These are phyloP conservation scores for Cantharis lateralis DNA, from an alignment of 2,888 invertebrate species.

Conservation along the genomic window DNA sequence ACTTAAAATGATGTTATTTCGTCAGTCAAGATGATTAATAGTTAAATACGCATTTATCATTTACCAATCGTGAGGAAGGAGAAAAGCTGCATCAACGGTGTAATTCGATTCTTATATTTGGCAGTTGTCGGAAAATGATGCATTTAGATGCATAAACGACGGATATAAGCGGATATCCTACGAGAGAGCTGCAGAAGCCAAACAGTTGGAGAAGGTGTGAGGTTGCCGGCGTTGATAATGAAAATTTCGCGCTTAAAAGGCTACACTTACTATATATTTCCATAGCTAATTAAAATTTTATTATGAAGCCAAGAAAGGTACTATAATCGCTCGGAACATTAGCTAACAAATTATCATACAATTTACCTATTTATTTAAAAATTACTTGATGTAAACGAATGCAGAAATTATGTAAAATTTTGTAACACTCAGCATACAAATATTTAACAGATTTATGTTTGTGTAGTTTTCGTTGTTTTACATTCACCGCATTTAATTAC, in stretches of 20 bases:
- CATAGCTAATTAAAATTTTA: neutral
- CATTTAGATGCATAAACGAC: too few species aligned
- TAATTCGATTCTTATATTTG: too few species aligned
- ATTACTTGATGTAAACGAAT: neutral
- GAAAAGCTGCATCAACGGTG: neutral
- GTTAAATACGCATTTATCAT: neutral
- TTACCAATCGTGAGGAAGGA: neutral
- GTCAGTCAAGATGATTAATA: neutral
- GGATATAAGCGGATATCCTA: too few species aligned
- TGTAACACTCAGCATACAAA: conserved; percentile 2
- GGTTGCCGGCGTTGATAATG: neutral
- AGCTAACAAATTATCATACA: neutral
- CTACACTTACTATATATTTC: neutral
- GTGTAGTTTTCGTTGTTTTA: conserved; percentile 15
- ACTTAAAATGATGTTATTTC: neutral
- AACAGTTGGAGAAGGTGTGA: neutral
- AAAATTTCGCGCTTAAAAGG: neutral
- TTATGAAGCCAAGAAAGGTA: neutral
- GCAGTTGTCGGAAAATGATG: too few species aligned
- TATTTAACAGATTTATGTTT: conserved; percentile 1
- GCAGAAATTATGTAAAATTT: neutral
- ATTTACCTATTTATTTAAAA: neutral
- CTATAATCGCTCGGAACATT: neutral
- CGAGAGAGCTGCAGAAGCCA: neutral
- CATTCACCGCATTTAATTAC: conserved; percentile 26